phyloP scores from a whole-genome alignment of 2,797 vertebrate species.

The Manis pentadactyla region DNA sequence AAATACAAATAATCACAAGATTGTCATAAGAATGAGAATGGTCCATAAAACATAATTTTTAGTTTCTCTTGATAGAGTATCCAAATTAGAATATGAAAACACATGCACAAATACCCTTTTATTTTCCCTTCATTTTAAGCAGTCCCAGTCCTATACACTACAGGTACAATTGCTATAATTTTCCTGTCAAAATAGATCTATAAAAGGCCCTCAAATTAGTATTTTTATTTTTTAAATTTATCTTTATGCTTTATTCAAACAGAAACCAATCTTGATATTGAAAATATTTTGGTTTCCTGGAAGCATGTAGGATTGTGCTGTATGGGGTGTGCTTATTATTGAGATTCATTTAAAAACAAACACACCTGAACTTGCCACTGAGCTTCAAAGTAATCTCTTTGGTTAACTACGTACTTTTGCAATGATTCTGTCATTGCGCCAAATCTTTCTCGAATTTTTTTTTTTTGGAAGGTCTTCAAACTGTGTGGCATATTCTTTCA shows the following conservation, averaged over 20 bases:
- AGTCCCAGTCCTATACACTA: neutral
- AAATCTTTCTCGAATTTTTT: constrained; percentile 6
- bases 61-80: constrained; percentile 45
- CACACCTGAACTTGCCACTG: constrained; percentile 27
- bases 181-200: constrained; percentile 70
- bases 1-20: constrained; percentile 64
- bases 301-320: constrained; percentile 40
- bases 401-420: neutral
- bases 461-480: neutral
- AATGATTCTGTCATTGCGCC: neutral
- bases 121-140: constrained; percentile 59
- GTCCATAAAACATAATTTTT: constrained; percentile 49
- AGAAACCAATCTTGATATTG: constrained; percentile 51
- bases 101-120: neutral
- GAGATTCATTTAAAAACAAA: constrained; percentile 37
- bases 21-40: constrained; percentile 52
- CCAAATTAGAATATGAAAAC: constrained; percentile 67
- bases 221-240: constrained; percentile 67
- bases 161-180: constrained; percentile 65
- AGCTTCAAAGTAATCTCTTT: neutral
- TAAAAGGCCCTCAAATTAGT: constrained; percentile 67
- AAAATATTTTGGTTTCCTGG: constrained; percentile 69
- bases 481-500: neutral
- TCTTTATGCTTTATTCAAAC: constrained; percentile 56
- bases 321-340: neutral